Conservation (phyloP, 2,888 invertebrate genomes). For the Scrobipalpa atriplicella region DNA sequence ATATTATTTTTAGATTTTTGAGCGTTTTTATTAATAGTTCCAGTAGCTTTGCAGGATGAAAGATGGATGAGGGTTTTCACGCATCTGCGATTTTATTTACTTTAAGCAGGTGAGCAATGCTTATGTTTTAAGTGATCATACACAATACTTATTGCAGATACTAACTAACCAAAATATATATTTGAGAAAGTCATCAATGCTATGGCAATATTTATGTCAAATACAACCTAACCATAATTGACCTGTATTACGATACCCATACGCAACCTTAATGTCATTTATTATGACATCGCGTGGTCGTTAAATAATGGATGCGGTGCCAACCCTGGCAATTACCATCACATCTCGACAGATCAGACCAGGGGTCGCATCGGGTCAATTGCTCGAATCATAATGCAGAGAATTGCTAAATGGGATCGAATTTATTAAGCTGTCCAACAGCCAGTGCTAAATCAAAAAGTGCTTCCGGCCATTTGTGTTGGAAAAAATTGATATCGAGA, state of each 20-base stretch:
- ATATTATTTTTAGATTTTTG: constrained; percentile 6
- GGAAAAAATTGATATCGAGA: neutral
- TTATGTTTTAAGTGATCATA: too few relatives aligned
- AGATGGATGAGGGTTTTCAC: neutral
- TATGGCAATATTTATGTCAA: too few relatives aligned
- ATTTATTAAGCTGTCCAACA: constrained; percentile 25
- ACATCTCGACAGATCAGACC: neutral
- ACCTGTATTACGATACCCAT: too few relatives aligned
- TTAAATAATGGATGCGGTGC: neutral
- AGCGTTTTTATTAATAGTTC: neutral
- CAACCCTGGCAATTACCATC: neutral
- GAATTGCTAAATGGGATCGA: constrained; percentile 28
- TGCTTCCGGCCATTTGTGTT: constrained; percentile 16
- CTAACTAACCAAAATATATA: too few relatives aligned
- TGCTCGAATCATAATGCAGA: constrained; percentile 18
- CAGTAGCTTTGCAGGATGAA: neutral
- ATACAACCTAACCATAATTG: too few relatives aligned
- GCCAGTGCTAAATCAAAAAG: constrained; percentile 16
- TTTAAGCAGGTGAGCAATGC: too few relatives aligned
- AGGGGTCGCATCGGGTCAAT: constrained; percentile 18
- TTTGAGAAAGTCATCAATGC: too few relatives aligned
- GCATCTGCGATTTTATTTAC: neutral
- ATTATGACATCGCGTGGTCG: neutral
- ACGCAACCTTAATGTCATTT: too few relatives aligned
- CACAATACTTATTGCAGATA: too few relatives aligned